Evolutionary conservation across 2,888 invertebrate genomes (phyloP), one percentile per base, ranked within the genome.

Genomic region (Hirtodrosophila histrioides): DNA sequence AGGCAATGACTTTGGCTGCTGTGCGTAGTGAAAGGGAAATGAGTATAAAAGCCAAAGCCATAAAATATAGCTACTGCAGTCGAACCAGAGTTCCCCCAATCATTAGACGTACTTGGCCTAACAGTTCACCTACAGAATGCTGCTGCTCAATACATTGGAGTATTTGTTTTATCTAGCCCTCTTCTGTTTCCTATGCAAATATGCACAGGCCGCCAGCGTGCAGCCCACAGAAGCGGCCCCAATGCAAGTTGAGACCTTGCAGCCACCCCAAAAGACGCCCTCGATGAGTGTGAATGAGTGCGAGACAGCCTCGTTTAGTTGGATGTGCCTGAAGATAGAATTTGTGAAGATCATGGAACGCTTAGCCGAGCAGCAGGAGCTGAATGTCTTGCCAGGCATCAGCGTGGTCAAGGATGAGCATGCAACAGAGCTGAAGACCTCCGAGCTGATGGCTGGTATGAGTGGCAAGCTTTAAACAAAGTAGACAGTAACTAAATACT

Each of bases 301-400:
- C 89, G 92, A 92, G 37, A 24, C 60, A 2, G 93, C 92, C 24
- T 91, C 92, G 0, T 94, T 95, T 82, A 95, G 94, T 89, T 93
- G 95, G 24, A 95, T 95, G 88, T 97, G 97, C 87, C 91, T 96
- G 37, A 97, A 96, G 89, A 92, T 96, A 67, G 96, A 96, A 82
- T 94, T 95, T 44, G 93, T 96, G 1, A 95, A 95, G 4, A 94
- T 96, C 85, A 93, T 97, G 69, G 96, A 96, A 88, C 94, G 94
- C 46, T 88, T 96, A 33, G 94, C 95, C 75, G 95, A 95, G 86
- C 94, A 94, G 73, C 78, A 87, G 78, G 94, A 95, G 89, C 93
- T 95, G 4, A 93, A 93, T 67, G 93, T 97, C 9, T 87, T 96
- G 7, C 95, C 96, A 0, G 96, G 96, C 67, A 93, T 97, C 1